Percentiles rank a stretch among this genome's conserved stretches.
phyloP scores from a whole-genome alignment of 2,113 vertebrate genomes.

The Mandrillus leucophaeus region DNA sequence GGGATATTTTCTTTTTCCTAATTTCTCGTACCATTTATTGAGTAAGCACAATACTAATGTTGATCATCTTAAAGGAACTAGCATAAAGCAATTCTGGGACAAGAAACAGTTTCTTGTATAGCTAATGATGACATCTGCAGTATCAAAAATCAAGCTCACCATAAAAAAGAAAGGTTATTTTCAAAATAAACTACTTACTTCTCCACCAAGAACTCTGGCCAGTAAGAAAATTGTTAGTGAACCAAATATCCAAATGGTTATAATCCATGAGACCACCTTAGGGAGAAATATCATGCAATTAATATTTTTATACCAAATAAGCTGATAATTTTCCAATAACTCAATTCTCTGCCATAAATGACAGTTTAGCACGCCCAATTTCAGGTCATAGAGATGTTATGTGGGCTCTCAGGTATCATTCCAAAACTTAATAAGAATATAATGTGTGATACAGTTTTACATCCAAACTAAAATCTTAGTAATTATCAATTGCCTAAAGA shows the following conservation, averaged over 20 bases:
- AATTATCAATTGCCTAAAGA: not conserved
- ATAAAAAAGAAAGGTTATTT: slow-evolving; percentile 48
- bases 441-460: not conserved
- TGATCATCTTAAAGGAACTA: slow-evolving; percentile 1
- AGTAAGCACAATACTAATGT: not conserved
- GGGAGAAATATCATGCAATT: slow-evolving; percentile 47
- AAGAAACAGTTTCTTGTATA: not conserved
- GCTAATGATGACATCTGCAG: not conserved
- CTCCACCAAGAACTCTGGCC: slow-evolving; percentile 98
- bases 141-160: slow-evolving; percentile 10
- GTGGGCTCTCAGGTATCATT: not conserved
- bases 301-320: slow-evolving; percentile 10
- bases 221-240: slow-evolving; percentile 97
- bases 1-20: not conserved
- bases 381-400: not conserved
- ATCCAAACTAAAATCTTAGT: slow-evolving; percentile 1
- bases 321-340: slow-evolving; percentile 13
- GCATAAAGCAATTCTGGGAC: slow-evolving; percentile 9
- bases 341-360: slow-evolving; percentile 21
- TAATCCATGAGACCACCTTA: slow-evolving; percentile 99
- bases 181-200: slow-evolving; percentile 87
- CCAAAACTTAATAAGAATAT: slow-evolving; percentile 23
- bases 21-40: not conserved
- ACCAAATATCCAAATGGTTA: slow-evolving; percentile 99
- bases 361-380: not conserved